Evolutionary conservation across 92 coral and sea anemone genomes (phyloP).

Genomic region (Epizoanthus scotinus): DNA sequence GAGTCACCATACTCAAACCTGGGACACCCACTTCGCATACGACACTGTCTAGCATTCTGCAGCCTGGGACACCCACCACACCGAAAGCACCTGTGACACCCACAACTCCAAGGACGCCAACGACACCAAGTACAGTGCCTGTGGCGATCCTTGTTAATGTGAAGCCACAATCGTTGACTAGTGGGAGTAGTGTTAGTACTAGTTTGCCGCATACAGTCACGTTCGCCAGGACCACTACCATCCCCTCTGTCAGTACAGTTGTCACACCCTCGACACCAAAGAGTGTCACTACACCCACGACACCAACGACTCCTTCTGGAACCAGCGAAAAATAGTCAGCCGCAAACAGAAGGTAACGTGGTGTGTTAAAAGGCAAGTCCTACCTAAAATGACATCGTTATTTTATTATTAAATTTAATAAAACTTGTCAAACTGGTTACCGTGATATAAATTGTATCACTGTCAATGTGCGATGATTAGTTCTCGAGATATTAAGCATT

Average conservation of each 20-base stretch:
- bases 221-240: background rate
- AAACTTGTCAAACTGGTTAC: too few species aligned
- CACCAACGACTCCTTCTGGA: background rate
- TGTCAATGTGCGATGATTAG: too few species aligned
- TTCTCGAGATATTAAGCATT: too few species aligned
- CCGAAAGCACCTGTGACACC: conserved; percentile 30
- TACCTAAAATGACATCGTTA: too few species aligned
- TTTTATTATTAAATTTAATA: too few species aligned
- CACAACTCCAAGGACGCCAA: conserved; percentile 24
- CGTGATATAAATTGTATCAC: too few species aligned
- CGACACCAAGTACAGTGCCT: background rate
- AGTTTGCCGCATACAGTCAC: conserved; percentile 9
- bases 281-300: background rate
- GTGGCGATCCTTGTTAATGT: conserved; percentile 28
- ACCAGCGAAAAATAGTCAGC: conserved; percentile 6
- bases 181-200: background rate
- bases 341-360: background rate
- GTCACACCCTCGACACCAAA: conserved; percentile 19
- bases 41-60: conserved; percentile 5
- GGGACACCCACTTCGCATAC: conserved; percentile 22
- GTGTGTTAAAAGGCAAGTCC: too few species aligned
- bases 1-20: conserved; percentile 30
- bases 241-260: background rate
- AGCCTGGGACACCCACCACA: conserved; percentile 5
- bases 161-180: background rate